Evolutionary conservation across 1,140 invertebrate genomes (phyloP), one percentile per base, ranked within the genome.

Genomic region (Bombus superbus): DNA sequence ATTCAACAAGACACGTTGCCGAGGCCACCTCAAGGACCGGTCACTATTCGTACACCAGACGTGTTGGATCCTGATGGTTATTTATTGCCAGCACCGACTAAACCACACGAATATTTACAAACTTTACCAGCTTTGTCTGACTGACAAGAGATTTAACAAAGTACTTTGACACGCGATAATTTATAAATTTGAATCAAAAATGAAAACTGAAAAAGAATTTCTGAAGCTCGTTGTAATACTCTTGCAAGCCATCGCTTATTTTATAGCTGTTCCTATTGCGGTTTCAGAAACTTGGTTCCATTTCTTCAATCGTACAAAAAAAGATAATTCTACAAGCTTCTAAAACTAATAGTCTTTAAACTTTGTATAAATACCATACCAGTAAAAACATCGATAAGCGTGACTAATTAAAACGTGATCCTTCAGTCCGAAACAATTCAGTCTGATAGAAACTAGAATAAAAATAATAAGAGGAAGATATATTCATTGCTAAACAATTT

Each of bases 61-160:
- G 94, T 94, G 42, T 90, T 96, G 15, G 96, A 97, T 90, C 91
- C 94, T 0, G 96, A 96, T 59, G 96, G 96, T 35, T 97, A 97
- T 90, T 92, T 97, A 68, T 89, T 96, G 32, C 96, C 96, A 35
- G 95, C 96, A 13, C 94, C 96, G 3, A 91, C 95, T 28, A 92
- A 94, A 64, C 94, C 95, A 3, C 94, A 94, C 22, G 96, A 96
- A 90, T 97, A 97, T 93, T 90, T 96, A 35, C 95, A 96, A 89
- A 94, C 96, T 15, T 88, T 94, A 66, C 93, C 94, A 11, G 82
- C 88, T 11, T 38, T 90, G 40, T 71, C 82, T 13, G 68, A 87
- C n/a, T 85, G n/a, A 40, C 28, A 0, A 64, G 6, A 13, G 1
- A 47, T 22, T 44, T 11, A 35, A 53, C 9, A 53, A 32, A 74